These are phyloP conservation scores for Xerus inauris DNA, from an alignment of 2,113 vertebrate genomes.

Conservation along the genomic window DNA sequence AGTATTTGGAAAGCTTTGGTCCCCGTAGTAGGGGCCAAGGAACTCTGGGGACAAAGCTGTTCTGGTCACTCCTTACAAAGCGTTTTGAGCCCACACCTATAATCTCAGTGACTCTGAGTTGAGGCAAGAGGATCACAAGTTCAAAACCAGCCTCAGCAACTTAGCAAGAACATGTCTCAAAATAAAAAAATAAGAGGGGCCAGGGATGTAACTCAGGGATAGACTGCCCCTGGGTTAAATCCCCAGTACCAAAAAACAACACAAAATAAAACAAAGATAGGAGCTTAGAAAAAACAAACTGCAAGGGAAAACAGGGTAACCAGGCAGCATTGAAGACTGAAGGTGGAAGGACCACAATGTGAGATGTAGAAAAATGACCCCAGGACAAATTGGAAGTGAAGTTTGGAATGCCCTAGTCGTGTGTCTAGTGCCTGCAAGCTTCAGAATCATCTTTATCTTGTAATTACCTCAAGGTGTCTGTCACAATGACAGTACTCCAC, in stretches of 20 bases:
- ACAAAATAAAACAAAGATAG: not conserved
- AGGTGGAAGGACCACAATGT: not conserved
- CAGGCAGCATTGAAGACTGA: not conserved
- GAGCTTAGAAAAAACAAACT: too few relatives aligned
- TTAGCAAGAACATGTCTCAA: too few relatives aligned
- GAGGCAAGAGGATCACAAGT: too few relatives aligned
- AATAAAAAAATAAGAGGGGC: too few relatives aligned
- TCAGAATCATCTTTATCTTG: not conserved
- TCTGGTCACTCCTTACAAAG: not conserved
- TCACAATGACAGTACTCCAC: too few relatives aligned
- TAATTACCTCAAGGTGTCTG: too few relatives aligned
- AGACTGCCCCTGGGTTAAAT: too few relatives aligned
- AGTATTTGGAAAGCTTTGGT: not conserved
- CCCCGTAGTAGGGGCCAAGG: too few relatives aligned
- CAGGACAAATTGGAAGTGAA: not conserved
- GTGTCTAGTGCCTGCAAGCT: not conserved
- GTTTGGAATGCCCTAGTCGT: not conserved
- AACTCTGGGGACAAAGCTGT: not conserved
- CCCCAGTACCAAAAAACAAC: not conserved
- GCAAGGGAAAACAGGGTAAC: not conserved
- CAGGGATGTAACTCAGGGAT: too few relatives aligned
- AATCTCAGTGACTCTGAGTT: too few relatives aligned
- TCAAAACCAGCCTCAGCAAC: too few relatives aligned
- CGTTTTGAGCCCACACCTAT: too few relatives aligned
- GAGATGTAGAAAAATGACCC: not conserved